These are phyloP conservation scores for Liasis olivaceus DNA, from an alignment of 2,797 vertebrate genomes.

Conservation along the genomic window DNA sequence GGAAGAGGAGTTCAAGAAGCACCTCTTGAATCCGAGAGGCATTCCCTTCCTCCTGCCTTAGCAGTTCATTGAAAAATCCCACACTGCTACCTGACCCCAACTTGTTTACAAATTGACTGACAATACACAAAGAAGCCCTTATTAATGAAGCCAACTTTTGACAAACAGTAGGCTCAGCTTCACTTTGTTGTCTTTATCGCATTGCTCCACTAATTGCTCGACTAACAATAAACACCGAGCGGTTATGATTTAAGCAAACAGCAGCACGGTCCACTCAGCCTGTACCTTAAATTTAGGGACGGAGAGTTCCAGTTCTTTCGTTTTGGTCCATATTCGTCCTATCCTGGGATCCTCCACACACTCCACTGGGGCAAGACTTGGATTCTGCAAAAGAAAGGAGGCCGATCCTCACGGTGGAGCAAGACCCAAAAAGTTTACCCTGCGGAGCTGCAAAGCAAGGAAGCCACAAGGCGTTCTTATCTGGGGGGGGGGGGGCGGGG, in stretches of 20 bases:
- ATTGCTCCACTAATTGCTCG: constrained; percentile 40
- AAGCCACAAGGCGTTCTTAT: constrained; percentile 16
- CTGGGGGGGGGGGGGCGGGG: background rate
- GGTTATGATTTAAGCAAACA: constrained; percentile 36
- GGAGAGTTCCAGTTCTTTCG: constrained; percentile 94
- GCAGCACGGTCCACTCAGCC: constrained; percentile 20
- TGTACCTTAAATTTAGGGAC: constrained; percentile 98
- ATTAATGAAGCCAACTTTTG: background rate
- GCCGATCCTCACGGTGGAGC: background rate
- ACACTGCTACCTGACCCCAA: background rate
- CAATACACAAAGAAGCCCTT: background rate
- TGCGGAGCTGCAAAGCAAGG: constrained; percentile 40
- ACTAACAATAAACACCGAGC: constrained; percentile 37
- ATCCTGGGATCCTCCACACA: constrained; percentile 94
- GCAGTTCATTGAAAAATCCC: background rate
- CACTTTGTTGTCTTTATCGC: constrained; percentile 19
- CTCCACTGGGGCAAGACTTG: constrained; percentile 92
- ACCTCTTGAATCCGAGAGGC: constrained; percentile 61
- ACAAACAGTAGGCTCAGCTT: constrained; percentile 17
- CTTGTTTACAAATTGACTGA: constrained; percentile 43
- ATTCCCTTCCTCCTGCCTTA: constrained; percentile 29
- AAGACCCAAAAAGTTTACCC: constrained; percentile 40
- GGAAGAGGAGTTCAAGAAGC: constrained; percentile 47
- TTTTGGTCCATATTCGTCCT: constrained; percentile 96
- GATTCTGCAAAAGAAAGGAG: constrained; percentile 79